Base-by-base conservation (phyloP, 1,140 invertebrate species). In the Drusus annulatus region DNA sequence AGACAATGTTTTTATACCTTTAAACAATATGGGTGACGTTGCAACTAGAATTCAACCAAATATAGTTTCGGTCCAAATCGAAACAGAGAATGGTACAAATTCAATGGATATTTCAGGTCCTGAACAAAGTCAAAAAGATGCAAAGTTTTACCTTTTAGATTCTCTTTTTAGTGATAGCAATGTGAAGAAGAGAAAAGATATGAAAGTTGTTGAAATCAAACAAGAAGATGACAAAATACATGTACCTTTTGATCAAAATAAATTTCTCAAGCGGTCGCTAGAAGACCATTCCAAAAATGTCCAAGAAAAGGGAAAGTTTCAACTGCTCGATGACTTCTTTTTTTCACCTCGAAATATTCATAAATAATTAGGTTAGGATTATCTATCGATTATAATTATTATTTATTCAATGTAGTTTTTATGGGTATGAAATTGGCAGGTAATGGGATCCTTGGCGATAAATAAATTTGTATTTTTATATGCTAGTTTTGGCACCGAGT, bases 211-310 rank as follows among this genome's bases (percentile, higher is more conserved):
- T 5, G 54, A 54, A 15, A 19, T 69, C 16, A 74, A 74, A 74
- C 23, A 17, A 74, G 69, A 56, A 54, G 31, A 54, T 0, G 8
- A 1, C 54, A 21, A 56, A 23, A 54, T n/a, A 54, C 23, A 28
- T 28, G 16, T n/a, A 28, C 7, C 23, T 74, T 23, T 23, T 23
- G 25, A 54, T n/a, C 50, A 74, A 25, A 56, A 73, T 52, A 25
- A 71, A 54, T 28, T 28, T 16, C 17, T 25, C 3, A 25, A 52
- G 19, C n/a, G 54, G 2, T 28, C 31, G 17, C 21, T 23, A 13
- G 31, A 16, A 71, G 69, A 74, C 23, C 69, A 74, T 74, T 74
- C 69, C 69, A 56, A 28, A 28, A 74, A 25, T 56, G 23, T 21
- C 7, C 21, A 54, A 74, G 69, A 74, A 28, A 74, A 74, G 16